Conservation (phyloP, 2,797 vertebrate genomes). For the Sebastiscus tertius region DNA sequence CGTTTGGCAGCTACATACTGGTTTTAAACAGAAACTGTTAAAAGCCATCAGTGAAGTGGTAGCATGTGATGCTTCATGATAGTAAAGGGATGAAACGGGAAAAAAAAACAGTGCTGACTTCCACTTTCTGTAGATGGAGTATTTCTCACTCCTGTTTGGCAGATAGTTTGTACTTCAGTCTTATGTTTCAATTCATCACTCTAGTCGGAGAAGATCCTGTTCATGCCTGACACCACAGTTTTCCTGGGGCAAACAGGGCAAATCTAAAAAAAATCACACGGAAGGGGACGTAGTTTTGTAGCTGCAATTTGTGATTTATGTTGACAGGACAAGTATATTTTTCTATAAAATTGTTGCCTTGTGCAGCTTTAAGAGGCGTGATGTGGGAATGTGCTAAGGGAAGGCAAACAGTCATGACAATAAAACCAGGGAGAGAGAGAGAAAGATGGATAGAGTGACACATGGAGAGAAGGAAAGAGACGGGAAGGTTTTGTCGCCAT, state of each 20-base stretch:
- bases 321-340: slow-evolving; percentile 15
- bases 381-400: background rate
- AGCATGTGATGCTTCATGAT: background rate
- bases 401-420: slow-evolving; percentile 3
- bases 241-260: slow-evolving; percentile 34
- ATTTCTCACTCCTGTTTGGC: slow-evolving; percentile 22
- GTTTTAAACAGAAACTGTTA: background rate
- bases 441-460: slow-evolving; percentile 29
- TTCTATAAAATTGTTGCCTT: background rate
- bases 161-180: background rate
- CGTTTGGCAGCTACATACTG: background rate
- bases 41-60: background rate
- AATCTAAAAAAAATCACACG: slow-evolving; percentile 5
- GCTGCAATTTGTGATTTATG: slow-evolving; percentile 19
- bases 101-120: slow-evolving; percentile 11
- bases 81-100: background rate
- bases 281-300: background rate
- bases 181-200: slow-evolving; percentile 35
- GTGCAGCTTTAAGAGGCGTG: slow-evolving; percentile 31
- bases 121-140: slow-evolving; percentile 2
- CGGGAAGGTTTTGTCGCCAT: slow-evolving; percentile 12
- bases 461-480: slow-evolving; percentile 30
- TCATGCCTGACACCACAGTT: slow-evolving; percentile 24
- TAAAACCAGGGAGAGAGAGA: slow-evolving; percentile 2
- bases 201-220: background rate